Base-by-base conservation (phyloP, 2,797 vertebrate species). In the Gymnodraco acuticeps region DNA sequence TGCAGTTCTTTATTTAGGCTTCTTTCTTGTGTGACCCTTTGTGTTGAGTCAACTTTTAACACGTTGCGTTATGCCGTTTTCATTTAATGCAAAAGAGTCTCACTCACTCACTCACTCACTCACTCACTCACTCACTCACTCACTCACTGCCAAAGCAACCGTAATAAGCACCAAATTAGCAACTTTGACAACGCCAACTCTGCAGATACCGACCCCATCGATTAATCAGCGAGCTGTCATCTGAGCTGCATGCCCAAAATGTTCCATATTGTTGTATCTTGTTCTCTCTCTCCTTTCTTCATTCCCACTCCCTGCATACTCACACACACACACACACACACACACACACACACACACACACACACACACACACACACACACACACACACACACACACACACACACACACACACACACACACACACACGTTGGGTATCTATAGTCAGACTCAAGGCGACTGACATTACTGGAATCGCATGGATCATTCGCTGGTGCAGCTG, bases 381-480 rank as follows among this genome's bases (percentile, higher is more conserved):
- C 19, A 45, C 66, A 33, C 67, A 38, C 65, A 55, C 66, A 31
- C 65, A 13, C 61, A 38, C 19, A 20, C 27, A 45, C 66, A 33
- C 67, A 38, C 65, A 55, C 66, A 31, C 65, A 16, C 61, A 38
- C 27, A 45, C 66, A 33, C 67, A 38, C 68, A 41, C 71, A 74
- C 68, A 62, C 74, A 73, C 62, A 54, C 71, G 2, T 17, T 77
- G 87, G 93, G 93, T 93, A 92, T 94, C 93, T 98, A 97, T 98
- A 98, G 97, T 95, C 93, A 78, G 95, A 94, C 94, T 94, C 93
- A 74, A 94, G 90, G 92, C 85, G 73, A 89, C 87, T 88, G 81
- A 91, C 96, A 97, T 98, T 97, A 95, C 95, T 98, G 93, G 95
- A 96, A 95, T 98, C 93, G 94, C 94, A 94, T 88, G 92, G 95